A percentile compares a stretch with the other conserved stretches of the same genome.
Evolutionary conservation across 2,888 invertebrate genomes (phyloP).

Genomic region (Macaria liturata): DNA sequence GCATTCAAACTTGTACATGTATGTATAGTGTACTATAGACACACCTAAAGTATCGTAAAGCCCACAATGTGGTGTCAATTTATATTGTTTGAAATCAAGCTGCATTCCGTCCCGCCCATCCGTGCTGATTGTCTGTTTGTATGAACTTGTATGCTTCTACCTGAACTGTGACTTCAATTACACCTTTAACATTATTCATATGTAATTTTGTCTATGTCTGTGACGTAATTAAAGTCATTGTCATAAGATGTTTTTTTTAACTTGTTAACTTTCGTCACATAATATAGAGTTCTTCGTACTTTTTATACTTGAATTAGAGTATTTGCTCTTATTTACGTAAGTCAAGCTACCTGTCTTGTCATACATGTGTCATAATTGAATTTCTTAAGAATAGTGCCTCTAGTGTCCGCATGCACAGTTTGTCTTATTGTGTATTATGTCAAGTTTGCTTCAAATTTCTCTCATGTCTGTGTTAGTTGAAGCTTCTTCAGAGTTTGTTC

Average conservation of each 20-base stretch:
- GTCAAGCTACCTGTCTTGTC: background rate
- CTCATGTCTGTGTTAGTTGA: background rate
- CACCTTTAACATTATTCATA: too few species aligned
- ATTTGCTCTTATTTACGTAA: too few species aligned
- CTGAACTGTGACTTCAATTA: slow-evolving; percentile 7
- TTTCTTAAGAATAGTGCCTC: slow-evolving; percentile 2
- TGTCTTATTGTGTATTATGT: too few species aligned
- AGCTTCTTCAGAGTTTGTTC: background rate
- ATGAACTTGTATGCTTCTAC: slow-evolving; percentile 16
- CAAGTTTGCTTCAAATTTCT: background rate
- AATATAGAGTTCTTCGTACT: background rate
- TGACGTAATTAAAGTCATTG: too few species aligned
- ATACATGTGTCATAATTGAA: slow-evolving; percentile 6
- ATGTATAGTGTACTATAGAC: slow-evolving; percentile 6
- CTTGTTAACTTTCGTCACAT: too few species aligned
- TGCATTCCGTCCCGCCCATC: slow-evolving; percentile 48
- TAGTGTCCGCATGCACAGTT: too few species aligned
- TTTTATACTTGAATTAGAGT: background rate
- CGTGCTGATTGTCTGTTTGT: slow-evolving; percentile 32
- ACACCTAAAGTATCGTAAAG: slow-evolving; percentile 14
- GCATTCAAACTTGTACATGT: slow-evolving; percentile 10
- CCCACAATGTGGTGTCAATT: slow-evolving; percentile 32
- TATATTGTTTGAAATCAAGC: slow-evolving; percentile 36
- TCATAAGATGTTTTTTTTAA: too few species aligned
- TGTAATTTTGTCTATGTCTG: too few species aligned